These are phyloP conservation scores for Malachius bipustulatus DNA, from an alignment of 2,888 invertebrate genomes.

Conservation along the genomic window DNA sequence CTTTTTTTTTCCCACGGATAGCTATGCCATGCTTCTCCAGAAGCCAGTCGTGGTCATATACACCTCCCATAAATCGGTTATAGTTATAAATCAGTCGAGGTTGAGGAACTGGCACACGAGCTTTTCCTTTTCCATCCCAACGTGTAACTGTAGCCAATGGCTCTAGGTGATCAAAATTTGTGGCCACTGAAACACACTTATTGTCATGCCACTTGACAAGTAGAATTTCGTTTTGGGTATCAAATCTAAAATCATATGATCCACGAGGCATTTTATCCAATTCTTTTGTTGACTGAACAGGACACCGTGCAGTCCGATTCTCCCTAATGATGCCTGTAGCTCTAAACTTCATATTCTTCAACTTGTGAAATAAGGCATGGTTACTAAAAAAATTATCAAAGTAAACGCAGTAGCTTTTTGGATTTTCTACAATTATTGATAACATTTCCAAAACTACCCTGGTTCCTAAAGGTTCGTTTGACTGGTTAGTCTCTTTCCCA, in stretches of 20 bases:
- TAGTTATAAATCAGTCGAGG: too few relatives aligned
- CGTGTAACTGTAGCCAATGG: too few relatives aligned
- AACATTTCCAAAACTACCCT: slow-evolving; percentile 15
- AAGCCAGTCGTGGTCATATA: too few relatives aligned
- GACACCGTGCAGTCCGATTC: slow-evolving; percentile 12
- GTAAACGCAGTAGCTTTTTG: slow-evolving; percentile 14
- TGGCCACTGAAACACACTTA: too few relatives aligned
- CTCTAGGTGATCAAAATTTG: too few relatives aligned
- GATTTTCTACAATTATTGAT: slow-evolving; percentile 12
- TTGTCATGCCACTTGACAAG: slow-evolving; percentile 11
- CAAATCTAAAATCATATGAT: slow-evolving; percentile 12
- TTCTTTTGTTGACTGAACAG: slow-evolving; percentile 5
- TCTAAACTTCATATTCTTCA: slow-evolving; percentile 13
- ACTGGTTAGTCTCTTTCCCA: slow-evolving; percentile 12
- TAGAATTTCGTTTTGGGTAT: slow-evolving; percentile 11
- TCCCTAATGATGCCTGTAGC: slow-evolving; percentile 13
- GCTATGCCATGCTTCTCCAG: too few relatives aligned
- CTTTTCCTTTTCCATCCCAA: too few relatives aligned
- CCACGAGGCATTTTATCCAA: slow-evolving; percentile 10
- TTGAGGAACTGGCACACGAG: too few relatives aligned
- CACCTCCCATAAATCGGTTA: too few relatives aligned
- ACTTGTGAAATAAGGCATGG: slow-evolving; percentile 11
- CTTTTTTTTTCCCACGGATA: too few relatives aligned
- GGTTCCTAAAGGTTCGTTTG: slow-evolving; percentile 11
- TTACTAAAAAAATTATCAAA: too few relatives aligned